A percentile compares a stretch with the other conserved stretches of the same genome.
phyloP scores from a whole-genome alignment of 2,888 invertebrate genomes.

The Microctonus brassicae region DNA sequence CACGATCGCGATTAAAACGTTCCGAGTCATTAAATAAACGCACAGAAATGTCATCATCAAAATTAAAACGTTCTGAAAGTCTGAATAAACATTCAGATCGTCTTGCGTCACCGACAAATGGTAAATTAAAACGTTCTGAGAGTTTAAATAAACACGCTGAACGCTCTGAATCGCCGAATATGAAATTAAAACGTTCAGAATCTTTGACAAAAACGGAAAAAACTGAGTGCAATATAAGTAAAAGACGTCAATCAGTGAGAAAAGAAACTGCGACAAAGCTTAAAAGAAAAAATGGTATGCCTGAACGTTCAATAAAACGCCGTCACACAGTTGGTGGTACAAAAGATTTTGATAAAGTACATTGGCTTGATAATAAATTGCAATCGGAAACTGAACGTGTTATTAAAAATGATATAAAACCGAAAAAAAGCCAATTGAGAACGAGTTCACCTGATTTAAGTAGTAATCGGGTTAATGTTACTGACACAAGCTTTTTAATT shows the following conservation, averaged over 20 bases:
- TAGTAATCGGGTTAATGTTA: constrained; percentile 61
- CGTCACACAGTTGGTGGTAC: constrained; percentile 94
- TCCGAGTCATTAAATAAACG: constrained; percentile 77
- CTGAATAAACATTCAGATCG: constrained; percentile 72
- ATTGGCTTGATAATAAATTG: constrained; percentile 73
- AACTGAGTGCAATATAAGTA: constrained; percentile 84
- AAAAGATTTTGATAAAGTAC: constrained; percentile 83
- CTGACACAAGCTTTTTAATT: constrained; percentile 69
- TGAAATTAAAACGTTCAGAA: constrained; percentile 74
- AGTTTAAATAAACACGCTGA: constrained; percentile 67
- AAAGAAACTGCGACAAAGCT: constrained; percentile 75
- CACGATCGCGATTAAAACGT: constrained; percentile 72
- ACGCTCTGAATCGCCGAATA: constrained; percentile 65
- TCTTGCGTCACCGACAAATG: constrained; percentile 57
- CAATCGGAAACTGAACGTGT: constrained; percentile 70
- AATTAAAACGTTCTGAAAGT: constrained; percentile 76
- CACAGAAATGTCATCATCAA: constrained; percentile 71
- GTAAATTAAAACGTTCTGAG: constrained; percentile 65
- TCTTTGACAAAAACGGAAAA: constrained; percentile 81
- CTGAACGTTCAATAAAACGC: constrained; percentile 86
- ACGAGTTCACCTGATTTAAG: constrained; percentile 77
- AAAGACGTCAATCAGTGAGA: constrained; percentile 73
- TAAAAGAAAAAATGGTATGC: constrained; percentile 83
- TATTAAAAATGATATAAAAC: constrained; percentile 71
- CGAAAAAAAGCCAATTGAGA: constrained; percentile 73